These are phyloP conservation scores for Gila robusta DNA, from an alignment of 2,797 vertebrate species.

Conservation along the genomic window DNA sequence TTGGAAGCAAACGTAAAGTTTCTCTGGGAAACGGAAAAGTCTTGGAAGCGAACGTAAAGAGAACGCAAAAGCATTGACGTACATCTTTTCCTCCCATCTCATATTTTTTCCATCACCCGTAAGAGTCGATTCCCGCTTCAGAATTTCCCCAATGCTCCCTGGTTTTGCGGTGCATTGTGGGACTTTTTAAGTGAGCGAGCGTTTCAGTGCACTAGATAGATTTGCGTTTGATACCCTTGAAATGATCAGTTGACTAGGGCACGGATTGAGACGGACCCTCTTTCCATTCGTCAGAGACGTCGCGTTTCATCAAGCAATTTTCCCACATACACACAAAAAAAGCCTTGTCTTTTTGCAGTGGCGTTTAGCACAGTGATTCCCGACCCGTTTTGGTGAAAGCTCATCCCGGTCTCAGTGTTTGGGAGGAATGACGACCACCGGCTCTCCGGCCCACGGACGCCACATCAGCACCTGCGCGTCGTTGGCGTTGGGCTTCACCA, in stretches of 20 bases:
- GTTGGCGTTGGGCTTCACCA: constrained; percentile 98
- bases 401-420: constrained; percentile 75
- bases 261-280: background rate
- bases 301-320: constrained; percentile 10
- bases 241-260: background rate
- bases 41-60: rapidly evolving
- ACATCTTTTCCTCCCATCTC: background rate
- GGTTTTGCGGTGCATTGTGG: background rate
- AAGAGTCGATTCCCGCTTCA: background rate
- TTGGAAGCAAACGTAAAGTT: no score
- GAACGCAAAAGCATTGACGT: background rate
- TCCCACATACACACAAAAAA: constrained; percentile 5
- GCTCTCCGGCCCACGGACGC: constrained; percentile 89
- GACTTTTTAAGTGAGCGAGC: background rate
- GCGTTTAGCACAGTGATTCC: constrained; percentile 90
- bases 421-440: constrained; percentile 94
- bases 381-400: constrained; percentile 77
- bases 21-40: no score
- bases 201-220: background rate
- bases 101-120: background rate
- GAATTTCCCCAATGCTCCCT: background rate
- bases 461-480: constrained; percentile 99
- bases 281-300: background rate
- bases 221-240: background rate
- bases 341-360: constrained; percentile 65